Evolutionary conservation across 2,888 invertebrate species (phyloP).

Genomic region (Acronicta aceris): DNA sequence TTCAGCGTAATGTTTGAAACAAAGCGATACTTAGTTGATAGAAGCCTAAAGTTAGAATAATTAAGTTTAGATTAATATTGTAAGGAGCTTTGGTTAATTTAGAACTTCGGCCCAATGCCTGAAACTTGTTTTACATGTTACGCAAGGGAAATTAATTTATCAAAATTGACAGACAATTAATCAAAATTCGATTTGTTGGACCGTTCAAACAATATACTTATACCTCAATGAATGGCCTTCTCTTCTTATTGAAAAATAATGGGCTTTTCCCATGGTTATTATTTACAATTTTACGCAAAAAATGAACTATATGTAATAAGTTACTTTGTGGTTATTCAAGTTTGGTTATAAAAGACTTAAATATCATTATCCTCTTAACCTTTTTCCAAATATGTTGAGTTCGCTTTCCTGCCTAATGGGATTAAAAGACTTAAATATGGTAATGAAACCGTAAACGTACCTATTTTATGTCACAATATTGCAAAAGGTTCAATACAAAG

Average conservation of each 20-base stretch:
- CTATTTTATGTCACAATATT: no score
- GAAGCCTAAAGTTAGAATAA: constrained; percentile 32
- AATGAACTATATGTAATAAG: no score
- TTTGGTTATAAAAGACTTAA: no score
- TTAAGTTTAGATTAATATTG: constrained; percentile 37
- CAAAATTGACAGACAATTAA: constrained; percentile 41
- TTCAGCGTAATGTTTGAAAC: constrained; percentile 1
- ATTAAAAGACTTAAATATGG: no score
- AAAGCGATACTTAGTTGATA: constrained; percentile 26
- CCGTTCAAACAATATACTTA: constrained; percentile 11
- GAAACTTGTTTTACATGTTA: constrained; percentile 18
- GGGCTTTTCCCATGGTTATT: no score
- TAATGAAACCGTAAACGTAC: no score
- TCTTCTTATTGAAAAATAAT: not conserved
- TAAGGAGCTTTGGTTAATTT: constrained; percentile 31
- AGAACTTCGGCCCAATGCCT: constrained; percentile 21
- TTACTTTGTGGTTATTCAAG: no score
- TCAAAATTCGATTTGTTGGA: constrained; percentile 21
- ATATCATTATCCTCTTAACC: no score
- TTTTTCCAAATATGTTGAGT: no score
- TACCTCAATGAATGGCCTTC: not conserved
- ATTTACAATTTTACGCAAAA: no score
- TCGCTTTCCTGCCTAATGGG: no score
- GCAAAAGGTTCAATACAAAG: no score
- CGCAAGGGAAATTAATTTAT: constrained; percentile 29